A percentile compares a stretch with the other conserved stretches of the same genome.
Evolutionary conservation across 2,888 invertebrate species (phyloP).

Genomic region (Caenorhabditis sp.): DNA sequence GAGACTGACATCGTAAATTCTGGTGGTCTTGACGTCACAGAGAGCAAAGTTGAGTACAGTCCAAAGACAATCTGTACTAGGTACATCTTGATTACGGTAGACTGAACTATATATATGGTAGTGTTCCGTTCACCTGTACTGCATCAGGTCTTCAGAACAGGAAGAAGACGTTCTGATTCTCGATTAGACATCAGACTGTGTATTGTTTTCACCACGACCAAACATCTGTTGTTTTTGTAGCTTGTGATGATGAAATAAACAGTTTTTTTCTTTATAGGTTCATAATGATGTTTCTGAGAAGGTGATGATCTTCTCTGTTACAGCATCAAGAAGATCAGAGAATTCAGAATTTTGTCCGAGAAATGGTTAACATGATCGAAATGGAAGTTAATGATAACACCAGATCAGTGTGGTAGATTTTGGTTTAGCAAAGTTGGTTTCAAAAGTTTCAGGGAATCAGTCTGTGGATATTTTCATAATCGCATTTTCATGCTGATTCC

Average conservation of each 20-base stretch:
- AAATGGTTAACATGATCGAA: constrained; percentile 1
- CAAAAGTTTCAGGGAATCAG: no score
- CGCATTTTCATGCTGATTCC: no score
- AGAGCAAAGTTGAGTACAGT: constrained; percentile 20
- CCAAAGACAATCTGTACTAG: constrained; percentile 11
- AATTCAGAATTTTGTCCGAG: constrained; percentile 2
- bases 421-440: no score
- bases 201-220: constrained; percentile 4
- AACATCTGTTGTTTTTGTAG: constrained; percentile 20
- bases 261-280: constrained; percentile 6
- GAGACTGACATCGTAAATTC: not conserved
- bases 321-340: constrained; percentile 1
- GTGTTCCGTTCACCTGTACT: constrained; percentile 7
- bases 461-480: no score
- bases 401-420: no score
- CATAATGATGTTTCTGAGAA: constrained; percentile 11
- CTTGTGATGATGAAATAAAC: not conserved
- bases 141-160: not conserved
- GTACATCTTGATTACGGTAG: constrained; percentile 37
- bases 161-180: constrained; percentile 3
- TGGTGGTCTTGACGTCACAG: not conserved
- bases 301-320: not conserved
- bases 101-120: not conserved
- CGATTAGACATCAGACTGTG: constrained; percentile 17
- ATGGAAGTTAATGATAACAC: no score